Conservation (phyloP, 2,797 vertebrate species). For the Botia kubotai region DNA sequence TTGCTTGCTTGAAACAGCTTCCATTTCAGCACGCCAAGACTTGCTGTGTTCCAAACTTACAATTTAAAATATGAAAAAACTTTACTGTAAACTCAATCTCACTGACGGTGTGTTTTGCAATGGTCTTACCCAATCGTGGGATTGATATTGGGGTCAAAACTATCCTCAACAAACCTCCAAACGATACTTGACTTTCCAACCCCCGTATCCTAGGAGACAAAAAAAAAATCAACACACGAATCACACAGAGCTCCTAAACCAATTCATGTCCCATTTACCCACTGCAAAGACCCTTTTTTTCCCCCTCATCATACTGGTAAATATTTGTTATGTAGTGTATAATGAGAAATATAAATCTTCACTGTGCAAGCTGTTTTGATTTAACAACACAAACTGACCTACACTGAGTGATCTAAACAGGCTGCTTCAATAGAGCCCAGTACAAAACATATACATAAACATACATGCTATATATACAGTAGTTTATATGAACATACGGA, state of each 20-base stretch:
- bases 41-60: neutral
- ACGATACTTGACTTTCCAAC: constrained; percentile 90
- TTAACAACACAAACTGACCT: no score
- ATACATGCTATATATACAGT: no score
- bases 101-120: neutral
- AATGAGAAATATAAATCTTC: neutral
- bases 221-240: constrained; percentile 42
- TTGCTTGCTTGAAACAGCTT: constrained; percentile 12
- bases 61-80: neutral
- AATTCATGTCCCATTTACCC: neutral
- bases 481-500: no score
- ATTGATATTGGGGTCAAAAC: constrained; percentile 98
- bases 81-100: neutral
- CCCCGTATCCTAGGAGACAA: constrained; percentile 79
- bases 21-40: neutral
- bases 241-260: constrained; percentile 38
- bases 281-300: neutral
- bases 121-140: constrained; percentile 94
- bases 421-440: no score
- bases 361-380: neutral
- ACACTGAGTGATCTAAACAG: no score
- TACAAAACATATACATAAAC: no score
- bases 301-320: neutral
- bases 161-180: constrained; percentile 96
- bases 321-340: neutral